Evolutionary conservation across 2,797 vertebrate species (phyloP), one percentile per base, ranked within the genome.

Genomic region (Sciurus carolinensis): DNA sequence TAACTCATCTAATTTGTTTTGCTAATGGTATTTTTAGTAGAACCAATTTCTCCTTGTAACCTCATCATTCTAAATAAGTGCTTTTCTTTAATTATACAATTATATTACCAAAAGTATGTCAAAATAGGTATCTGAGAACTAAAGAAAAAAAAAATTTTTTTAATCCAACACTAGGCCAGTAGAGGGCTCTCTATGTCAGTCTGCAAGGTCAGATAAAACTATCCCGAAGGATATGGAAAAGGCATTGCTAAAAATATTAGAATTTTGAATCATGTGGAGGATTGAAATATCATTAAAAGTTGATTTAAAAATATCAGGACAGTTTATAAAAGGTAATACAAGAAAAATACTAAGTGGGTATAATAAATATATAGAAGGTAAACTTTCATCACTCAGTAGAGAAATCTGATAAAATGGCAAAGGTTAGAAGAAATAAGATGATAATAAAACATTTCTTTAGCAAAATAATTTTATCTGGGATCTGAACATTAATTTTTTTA

Each of bases 131-230:
- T 79, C 28, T 67, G 30, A 64, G 91, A 83, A 50, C 69, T 83
- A 18, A 93, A 90, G 42, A 62, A 83, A 76, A 83, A 76, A 42
- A 18, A 10, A 30, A n/a, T 77, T 71, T 91, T 77, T 82, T 82
- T 73, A 6, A 14, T 57, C 83, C 5, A 77, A 54, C 7, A 36
- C 83, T n/a, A 47, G 42, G 36, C 97, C 96, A 97, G 96, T 90
- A 97, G 97, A 94, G 95, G 97, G 96, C 96, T 95, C 96, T 95
- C 88, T 52, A 91, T 95, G 66, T 71, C 82, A 91, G 80, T 67
- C 30, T 85, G n/a, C 79, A 95, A 91, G 75, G 52, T 71, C 57
- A 82, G 36, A 54, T 76, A 44, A 73, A 77, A 75, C 0, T 81
- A 30, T 66, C 33, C 33, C 39, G 24, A 73, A 91, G 44, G 20